These are phyloP conservation scores for Amblyopsis hoosieri DNA, from an alignment of 2,797 vertebrate species.

Conservation along the genomic window DNA sequence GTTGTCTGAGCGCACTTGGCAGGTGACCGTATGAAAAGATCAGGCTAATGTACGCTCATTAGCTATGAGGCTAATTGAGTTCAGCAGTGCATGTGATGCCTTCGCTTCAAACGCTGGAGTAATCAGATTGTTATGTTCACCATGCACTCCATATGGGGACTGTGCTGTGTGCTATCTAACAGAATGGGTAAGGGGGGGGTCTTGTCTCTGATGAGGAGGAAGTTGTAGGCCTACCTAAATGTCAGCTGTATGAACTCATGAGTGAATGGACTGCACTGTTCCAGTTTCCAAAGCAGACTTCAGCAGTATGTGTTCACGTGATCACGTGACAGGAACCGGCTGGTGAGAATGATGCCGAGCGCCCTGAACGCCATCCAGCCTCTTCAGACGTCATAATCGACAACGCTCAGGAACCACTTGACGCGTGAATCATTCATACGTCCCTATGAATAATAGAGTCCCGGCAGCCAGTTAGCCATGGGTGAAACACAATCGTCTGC, in stretches of 20 bases:
- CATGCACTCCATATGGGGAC: too few species aligned
- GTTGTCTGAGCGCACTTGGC: constrained; percentile 53
- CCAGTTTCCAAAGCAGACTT: too few species aligned
- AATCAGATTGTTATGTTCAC: constrained; percentile 4
- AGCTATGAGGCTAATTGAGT: constrained; percentile 23
- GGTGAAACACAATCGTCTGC: constrained; percentile 72
- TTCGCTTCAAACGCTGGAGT: constrained; percentile 36
- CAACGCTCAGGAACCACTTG: constrained; percentile 50
- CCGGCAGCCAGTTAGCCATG: constrained; percentile 62
- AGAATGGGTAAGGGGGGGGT: constrained; percentile 25
- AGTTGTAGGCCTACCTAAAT: too few species aligned
- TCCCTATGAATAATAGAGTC: constrained; percentile 75
- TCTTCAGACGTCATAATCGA: constrained; percentile 56
- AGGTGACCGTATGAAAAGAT: constrained; percentile 37
- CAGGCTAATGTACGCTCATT: constrained; percentile 22
- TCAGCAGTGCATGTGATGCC: constrained; percentile 33
- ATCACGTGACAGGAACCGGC: too few species aligned
- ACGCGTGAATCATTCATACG: constrained; percentile 75
- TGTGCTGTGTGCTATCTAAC: not conserved
- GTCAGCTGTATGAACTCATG: too few species aligned
- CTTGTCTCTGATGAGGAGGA: too few species aligned
- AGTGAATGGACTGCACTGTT: too few species aligned
- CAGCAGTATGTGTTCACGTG: too few species aligned
- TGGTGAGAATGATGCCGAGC: too few species aligned
- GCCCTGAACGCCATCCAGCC: constrained; percentile 33